A percentile compares a stretch with the other conserved stretches of the same genome.
These are phyloP conservation scores for Habrosyne pyritoides DNA, from an alignment of 2,888 invertebrate species.

Conservation along the genomic window DNA sequence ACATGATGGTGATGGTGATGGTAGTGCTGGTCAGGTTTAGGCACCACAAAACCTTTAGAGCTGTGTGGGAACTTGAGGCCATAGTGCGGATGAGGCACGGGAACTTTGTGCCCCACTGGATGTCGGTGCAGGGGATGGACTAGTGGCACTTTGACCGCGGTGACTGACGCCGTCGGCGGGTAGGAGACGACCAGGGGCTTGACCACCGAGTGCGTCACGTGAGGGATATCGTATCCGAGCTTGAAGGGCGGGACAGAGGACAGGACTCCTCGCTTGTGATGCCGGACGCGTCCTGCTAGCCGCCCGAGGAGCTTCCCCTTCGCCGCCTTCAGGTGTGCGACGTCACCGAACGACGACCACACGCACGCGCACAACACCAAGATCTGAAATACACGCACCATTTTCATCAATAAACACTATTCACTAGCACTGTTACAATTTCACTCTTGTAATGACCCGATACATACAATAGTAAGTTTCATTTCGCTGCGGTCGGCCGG, in stretches of 20 bases:
- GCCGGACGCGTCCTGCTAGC: conserved; percentile 52
- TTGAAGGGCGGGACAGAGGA: conserved; percentile 75
- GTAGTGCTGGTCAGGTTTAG: conserved; percentile 66
- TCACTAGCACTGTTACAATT: conserved; percentile 38
- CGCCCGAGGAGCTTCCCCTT: conserved; percentile 61
- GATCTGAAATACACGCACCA: conserved; percentile 72
- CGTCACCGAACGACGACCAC: conserved; percentile 55
- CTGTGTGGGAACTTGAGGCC: conserved; percentile 66
- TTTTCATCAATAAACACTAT: conserved; percentile 30
- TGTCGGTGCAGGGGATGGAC: conserved; percentile 53
- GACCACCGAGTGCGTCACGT: conserved; percentile 73
- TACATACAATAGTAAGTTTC: conserved; percentile 69
- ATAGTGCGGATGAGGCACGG: conserved; percentile 66
- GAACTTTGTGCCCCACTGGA: conserved; percentile 65
- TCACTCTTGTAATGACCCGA: conserved; percentile 31
- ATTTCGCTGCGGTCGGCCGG: conserved; percentile 64
- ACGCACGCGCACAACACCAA: conserved; percentile 61
- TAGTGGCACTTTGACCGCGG: conserved; percentile 74
- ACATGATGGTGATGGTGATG: conserved; percentile 77
- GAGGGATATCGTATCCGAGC: conserved; percentile 75
- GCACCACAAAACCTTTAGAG: conserved; percentile 51
- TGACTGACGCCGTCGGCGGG: conserved; percentile 72
- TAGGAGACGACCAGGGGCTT: conserved; percentile 77
- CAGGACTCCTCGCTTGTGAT: conserved; percentile 71
- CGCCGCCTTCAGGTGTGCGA: conserved; percentile 55